Conservation (phyloP, 2,113 vertebrate genomes). For the Leptobrachium ailaonicum region DNA sequence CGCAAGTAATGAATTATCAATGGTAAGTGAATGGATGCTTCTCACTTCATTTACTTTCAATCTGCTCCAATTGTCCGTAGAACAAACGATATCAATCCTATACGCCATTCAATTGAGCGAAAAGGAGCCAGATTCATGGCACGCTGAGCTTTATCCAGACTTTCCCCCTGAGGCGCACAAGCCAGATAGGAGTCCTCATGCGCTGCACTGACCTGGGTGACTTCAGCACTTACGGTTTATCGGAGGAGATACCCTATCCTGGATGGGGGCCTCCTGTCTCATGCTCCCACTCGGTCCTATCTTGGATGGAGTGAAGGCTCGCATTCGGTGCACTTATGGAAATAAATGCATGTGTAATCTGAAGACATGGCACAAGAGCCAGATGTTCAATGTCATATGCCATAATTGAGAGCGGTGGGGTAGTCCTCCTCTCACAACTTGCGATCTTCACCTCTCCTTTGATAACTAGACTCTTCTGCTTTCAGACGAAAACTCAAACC, state of each 20-base stretch:
- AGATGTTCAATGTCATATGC: slow-evolving; percentile 40
- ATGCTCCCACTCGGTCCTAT: background rate
- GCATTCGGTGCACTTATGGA: slow-evolving; percentile 18
- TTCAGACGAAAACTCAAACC: background rate
- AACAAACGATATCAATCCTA: slow-evolving; percentile 76
- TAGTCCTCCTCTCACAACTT: slow-evolving; percentile 19
- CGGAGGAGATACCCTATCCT: slow-evolving; percentile 21
- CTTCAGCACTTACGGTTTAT: slow-evolving; percentile 24
- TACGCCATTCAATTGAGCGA: slow-evolving; percentile 69
- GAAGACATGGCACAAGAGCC: slow-evolving; percentile 30
- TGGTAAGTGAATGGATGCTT: slow-evolving; percentile 68
- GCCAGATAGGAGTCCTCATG: background rate
- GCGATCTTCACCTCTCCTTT: slow-evolving; percentile 37
- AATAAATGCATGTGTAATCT: slow-evolving; percentile 45
- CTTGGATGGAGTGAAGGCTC: background rate
- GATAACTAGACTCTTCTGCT: background rate
- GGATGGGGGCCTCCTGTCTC: background rate
- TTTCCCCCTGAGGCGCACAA: background rate
- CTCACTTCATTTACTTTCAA: slow-evolving; percentile 75
- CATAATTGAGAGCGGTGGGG: background rate
- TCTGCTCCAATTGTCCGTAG: slow-evolving; percentile 66
- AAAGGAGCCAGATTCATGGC: slow-evolving; percentile 56
- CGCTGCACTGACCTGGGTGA: slow-evolving; percentile 16
- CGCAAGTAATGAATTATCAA: slow-evolving; percentile 74
- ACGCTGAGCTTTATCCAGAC: background rate